phyloP scores from a whole-genome alignment of 2,888 invertebrate species.

The Parochlus steinenii region DNA sequence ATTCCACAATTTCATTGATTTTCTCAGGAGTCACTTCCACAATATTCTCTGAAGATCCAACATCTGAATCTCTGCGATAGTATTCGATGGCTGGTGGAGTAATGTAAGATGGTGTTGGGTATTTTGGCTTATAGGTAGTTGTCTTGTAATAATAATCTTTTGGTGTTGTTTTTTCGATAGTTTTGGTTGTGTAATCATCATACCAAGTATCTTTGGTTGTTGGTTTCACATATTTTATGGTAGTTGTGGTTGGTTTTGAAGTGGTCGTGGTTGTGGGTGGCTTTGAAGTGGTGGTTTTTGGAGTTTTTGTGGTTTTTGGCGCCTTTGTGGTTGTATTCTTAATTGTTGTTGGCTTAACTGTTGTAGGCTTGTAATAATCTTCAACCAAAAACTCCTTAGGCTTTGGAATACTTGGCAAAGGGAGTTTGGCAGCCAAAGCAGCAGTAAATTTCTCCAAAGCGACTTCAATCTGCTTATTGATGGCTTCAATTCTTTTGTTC shows the following conservation, averaged over 20 bases:
- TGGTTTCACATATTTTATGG: background rate
- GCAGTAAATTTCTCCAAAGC: constrained; percentile 1
- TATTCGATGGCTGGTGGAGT: no score
- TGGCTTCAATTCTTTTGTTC: constrained; percentile 3
- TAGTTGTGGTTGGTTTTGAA: background rate
- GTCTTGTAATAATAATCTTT: constrained; percentile 1
- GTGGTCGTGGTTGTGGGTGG: background rate
- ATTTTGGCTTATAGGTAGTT: background rate
- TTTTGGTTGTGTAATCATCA: background rate
- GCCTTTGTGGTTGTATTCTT: background rate
- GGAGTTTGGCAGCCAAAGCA: no score
- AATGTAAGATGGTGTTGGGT: no score
- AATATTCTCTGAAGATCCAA: no score
- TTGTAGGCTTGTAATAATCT: background rate
- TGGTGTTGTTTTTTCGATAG: constrained; percentile 1
- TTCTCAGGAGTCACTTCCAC: no score
- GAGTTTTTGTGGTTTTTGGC: background rate
- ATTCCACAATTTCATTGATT: no score
- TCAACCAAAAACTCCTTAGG: background rate
- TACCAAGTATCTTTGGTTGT: no score
- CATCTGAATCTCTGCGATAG: no score
- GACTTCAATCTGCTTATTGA: background rate
- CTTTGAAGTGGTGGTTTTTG: background rate
- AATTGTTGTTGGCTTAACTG: background rate
- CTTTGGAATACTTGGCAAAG: background rate